These are phyloP conservation scores for Leptosomus discolor DNA, from an alignment of 2,113 vertebrate genomes.

Conservation along the genomic window DNA sequence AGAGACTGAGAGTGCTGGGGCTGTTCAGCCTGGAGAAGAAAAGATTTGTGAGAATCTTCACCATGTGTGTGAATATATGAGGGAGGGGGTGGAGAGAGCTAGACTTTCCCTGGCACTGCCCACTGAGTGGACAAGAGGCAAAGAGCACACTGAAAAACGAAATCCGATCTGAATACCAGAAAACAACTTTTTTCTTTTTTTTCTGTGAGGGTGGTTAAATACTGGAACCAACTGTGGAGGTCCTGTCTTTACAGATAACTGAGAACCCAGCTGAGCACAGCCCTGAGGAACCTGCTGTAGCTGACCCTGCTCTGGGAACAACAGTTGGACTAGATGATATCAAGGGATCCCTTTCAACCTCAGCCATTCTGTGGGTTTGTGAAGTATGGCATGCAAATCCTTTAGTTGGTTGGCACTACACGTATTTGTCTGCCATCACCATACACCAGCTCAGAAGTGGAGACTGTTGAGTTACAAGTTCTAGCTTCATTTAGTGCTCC, in stretches of 20 bases:
- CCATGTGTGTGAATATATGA: accelerated
- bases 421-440: neutral
- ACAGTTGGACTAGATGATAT: neutral
- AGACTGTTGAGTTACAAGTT: neutral
- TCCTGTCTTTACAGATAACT: neutral
- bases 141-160: neutral
- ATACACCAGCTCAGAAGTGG: neutral
- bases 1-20: neutral
- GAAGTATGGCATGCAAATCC: neutral
- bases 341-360: neutral
- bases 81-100: neutral
- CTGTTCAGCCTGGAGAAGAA: neutral
- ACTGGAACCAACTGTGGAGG: neutral
- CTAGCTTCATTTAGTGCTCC: neutral
- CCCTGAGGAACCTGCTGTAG: neutral
- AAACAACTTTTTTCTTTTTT: neutral
- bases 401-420: neutral
- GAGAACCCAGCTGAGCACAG: neutral
- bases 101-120: neutral
- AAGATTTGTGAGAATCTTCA: neutral
- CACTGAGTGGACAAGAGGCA: neutral
- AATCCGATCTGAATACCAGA: neutral
- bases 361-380: neutral
- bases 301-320: neutral
- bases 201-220: neutral